Evolutionary conservation across 2,113 vertebrate genomes (phyloP).

Genomic region (Brachypteracias leptosomus): DNA sequence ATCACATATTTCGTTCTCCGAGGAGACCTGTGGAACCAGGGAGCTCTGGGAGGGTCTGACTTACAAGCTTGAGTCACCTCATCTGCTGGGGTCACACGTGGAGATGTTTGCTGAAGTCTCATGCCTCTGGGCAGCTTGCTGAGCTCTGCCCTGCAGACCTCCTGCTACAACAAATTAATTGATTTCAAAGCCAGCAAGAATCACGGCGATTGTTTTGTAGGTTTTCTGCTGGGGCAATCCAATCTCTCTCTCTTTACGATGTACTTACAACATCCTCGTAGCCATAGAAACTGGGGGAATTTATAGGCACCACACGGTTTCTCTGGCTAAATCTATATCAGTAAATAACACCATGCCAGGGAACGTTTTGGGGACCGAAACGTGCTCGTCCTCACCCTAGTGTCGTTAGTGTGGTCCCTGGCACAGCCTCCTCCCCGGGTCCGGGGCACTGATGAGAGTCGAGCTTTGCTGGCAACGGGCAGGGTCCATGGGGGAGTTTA

Average conservation of each 20-base stretch:
- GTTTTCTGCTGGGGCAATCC: neutral
- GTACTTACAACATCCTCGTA: neutral
- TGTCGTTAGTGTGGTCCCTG: neutral
- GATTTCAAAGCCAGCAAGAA: neutral
- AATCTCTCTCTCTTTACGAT: neutral
- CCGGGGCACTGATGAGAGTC: neutral
- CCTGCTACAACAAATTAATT: neutral
- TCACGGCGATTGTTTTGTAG: neutral
- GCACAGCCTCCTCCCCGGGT: fast-evolving
- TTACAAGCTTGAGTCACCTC: fast-evolving
- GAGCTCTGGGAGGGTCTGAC: neutral
- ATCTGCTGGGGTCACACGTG: neutral
- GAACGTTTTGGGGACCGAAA: neutral
- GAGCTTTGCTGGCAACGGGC: neutral
- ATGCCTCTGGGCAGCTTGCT: neutral
- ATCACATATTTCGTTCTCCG: fast-evolving
- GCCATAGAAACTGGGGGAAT: conserved; percentile 29
- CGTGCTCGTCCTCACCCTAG: fast-evolving
- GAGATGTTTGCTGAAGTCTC: fast-evolving
- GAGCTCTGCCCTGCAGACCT: neutral
- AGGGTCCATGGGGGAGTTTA: neutral
- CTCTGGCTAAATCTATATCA: neutral
- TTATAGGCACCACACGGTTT: neutral
- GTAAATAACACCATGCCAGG: neutral
- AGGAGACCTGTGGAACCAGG: neutral